Percentiles rank a stretch among this genome's conserved stretches.
These are phyloP conservation scores for Caerostris extrusa DNA, from an alignment of 1,140 invertebrate genomes.

Conservation along the genomic window DNA sequence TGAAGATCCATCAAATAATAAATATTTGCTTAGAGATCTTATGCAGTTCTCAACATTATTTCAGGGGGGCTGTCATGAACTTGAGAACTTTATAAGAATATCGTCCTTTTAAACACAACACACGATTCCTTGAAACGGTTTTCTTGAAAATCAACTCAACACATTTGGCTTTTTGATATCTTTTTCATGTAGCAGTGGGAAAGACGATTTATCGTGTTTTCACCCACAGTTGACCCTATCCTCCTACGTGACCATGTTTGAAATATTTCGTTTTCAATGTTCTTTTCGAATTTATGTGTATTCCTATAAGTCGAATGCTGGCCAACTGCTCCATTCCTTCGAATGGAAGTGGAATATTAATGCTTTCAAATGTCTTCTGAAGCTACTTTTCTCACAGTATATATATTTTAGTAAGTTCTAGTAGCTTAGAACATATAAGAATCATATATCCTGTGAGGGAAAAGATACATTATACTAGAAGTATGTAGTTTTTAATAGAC, in stretches of 20 bases:
- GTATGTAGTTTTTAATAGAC: too few relatives aligned
- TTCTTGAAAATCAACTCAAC: background rate
- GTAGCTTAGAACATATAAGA: too few relatives aligned
- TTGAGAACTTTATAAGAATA: background rate
- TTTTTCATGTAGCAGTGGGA: background rate
- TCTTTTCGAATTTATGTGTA: background rate
- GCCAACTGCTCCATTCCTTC: background rate
- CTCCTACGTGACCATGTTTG: background rate
- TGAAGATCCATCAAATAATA: too few relatives aligned
- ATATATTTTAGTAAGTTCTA: too few relatives aligned
- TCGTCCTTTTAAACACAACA: background rate
- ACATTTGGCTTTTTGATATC: background rate
- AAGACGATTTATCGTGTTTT: constrained; percentile 31
- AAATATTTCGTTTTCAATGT: background rate
- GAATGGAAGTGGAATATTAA: background rate
- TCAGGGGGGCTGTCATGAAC: too few relatives aligned
- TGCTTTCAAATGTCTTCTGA: background rate
- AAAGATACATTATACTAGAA: too few relatives aligned
- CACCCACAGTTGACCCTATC: constrained; percentile 2
- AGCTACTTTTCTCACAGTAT: background rate
- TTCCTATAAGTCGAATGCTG: background rate
- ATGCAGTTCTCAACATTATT: too few relatives aligned
- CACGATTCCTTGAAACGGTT: background rate
- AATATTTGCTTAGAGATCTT: too few relatives aligned
- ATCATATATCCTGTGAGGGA: too few relatives aligned